These are phyloP conservation scores for Drosophila busckii DNA, from an alignment of 1,140 invertebrate genomes.

Conservation along the genomic window DNA sequence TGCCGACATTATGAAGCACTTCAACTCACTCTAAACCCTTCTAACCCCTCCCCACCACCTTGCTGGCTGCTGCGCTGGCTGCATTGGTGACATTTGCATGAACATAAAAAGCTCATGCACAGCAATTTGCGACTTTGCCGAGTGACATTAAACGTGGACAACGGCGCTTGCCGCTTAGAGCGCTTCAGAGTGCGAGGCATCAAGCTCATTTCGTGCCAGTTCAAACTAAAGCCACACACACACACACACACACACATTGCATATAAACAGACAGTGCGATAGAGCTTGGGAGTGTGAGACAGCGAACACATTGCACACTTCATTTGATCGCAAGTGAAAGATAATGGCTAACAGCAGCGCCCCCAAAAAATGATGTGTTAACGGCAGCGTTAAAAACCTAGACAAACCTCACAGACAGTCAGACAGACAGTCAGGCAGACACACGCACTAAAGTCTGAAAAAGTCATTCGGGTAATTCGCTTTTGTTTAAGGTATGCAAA, in stretches of 20 bases:
- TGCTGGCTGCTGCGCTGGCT: conserved; percentile 19
- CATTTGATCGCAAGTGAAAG: conserved; percentile 72
- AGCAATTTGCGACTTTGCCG: conserved; percentile 77
- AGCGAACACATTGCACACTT: conserved; percentile 58
- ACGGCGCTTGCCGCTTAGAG: conserved; percentile 1
- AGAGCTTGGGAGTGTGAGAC: neutral
- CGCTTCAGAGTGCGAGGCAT: neutral
- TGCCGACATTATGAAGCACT: conserved; percentile 43
- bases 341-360: conserved; percentile 57
- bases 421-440: too few species aligned
- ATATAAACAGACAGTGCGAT: too few species aligned
- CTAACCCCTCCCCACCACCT: neutral
- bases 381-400: conserved; percentile 64
- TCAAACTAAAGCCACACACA: conserved; percentile 1
- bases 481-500: too few species aligned
- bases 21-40: neutral
- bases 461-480: too few species aligned
- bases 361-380: conserved; percentile 66
- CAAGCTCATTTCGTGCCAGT: conserved; percentile 33
- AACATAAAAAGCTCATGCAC: conserved; percentile 77
- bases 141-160: conserved; percentile 75
- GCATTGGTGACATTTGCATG: conserved; percentile 76
- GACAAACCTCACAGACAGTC: conserved; percentile 13
- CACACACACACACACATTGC: neutral
- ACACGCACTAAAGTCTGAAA: too few species aligned